Base-by-base conservation (phyloP, 2,113 vertebrate species). In the Hypanus sabinus region DNA sequence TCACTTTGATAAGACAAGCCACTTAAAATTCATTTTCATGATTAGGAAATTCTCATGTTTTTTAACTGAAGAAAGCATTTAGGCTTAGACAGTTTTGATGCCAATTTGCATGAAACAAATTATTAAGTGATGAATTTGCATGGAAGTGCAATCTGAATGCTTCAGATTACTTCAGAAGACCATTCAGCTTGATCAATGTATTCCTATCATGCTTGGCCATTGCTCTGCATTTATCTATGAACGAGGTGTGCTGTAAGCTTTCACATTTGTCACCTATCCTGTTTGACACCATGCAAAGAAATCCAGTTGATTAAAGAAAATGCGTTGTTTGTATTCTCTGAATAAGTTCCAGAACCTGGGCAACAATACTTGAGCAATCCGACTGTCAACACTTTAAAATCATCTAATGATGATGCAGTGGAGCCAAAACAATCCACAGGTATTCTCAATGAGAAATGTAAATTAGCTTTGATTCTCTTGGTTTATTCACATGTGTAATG, bases 241-340 rank as follows among this genome's bases (percentile, higher is more conserved):
- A 38, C 70, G 22, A 70, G 65, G 33, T 20, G 20, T 33, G 60
- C 30, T 90, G n/a, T 16, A 68, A 36, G 5, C 18, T 71, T 24
- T 71, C 2, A n/a, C 57, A 27, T 57, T 90, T 88, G 60, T 90
- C 60, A 68, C 68, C n/a, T 33, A n/a, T 62, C 65, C 6, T 5
- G 71, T 3, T n/a, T 92, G 62, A n/a, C 70, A 70, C 18, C 62
- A 14, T 70, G 16, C 36, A 92, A 36, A 71, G 33, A 20, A 92
- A 12, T 87, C 27, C 27, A 87, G 83, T n/a, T 87, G 24, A 62
- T 87, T 12, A 14, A 16, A 70, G 18, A 92, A 46, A 12, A 92
- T 92, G 90, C 55, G 46, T 92, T 92, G 1, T 92, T 92, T 92
- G 65, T 46, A 92, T 92, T 71, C 90, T 46, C 33, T 92, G 65